Conservation (phyloP, 2,888 invertebrate genomes). For the Fragum whitleyi region DNA sequence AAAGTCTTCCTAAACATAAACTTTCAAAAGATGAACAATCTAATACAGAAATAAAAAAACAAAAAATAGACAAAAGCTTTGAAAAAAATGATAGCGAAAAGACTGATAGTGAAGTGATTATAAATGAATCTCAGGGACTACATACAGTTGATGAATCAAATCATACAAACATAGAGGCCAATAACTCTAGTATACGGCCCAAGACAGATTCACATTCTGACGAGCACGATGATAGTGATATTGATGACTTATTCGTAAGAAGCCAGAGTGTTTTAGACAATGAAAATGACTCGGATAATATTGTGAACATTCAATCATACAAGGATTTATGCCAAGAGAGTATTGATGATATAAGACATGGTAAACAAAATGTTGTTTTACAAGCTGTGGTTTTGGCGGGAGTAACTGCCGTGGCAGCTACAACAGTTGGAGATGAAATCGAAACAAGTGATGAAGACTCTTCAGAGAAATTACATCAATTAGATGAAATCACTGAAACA, state of each 20-base stretch:
- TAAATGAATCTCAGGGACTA: not conserved
- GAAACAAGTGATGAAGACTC: slow-evolving; percentile 2
- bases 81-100: not conserved
- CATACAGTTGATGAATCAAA: not conserved
- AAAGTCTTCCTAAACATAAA: not conserved
- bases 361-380: slow-evolving; percentile 46
- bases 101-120: not conserved
- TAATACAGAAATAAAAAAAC: not conserved
- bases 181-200: not conserved
- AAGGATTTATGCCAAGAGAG: slow-evolving; percentile 40
- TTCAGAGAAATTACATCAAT: not conserved
- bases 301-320: slow-evolving; percentile 1
- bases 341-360: slow-evolving; percentile 48
- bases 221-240: slow-evolving; percentile 40
- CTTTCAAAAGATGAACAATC: not conserved
- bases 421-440: slow-evolving; percentile 43
- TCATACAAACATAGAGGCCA: not conserved
- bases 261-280: slow-evolving; percentile 32
- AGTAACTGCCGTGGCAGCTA: slow-evolving; percentile 57
- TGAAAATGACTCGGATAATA: not conserved
- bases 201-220: not conserved
- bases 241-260: slow-evolving; percentile 44
- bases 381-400: slow-evolving; percentile 59
- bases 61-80: not conserved
- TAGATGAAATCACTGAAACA: not conserved